Base-by-base conservation (phyloP, 64 coral and sea anemone genomes). In the Montipora foliosa region DNA sequence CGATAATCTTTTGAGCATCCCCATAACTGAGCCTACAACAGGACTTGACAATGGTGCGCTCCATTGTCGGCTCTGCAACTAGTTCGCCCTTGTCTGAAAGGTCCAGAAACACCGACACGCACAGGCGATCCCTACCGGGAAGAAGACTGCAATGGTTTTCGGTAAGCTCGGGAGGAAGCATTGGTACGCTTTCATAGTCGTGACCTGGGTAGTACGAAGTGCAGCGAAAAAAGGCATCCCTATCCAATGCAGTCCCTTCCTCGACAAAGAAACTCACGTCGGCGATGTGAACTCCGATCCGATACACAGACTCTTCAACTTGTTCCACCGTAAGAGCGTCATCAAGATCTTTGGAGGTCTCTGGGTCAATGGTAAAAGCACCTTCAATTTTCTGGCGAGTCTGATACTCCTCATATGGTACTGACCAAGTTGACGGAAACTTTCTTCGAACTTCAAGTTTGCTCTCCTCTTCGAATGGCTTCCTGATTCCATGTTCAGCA, bases 121-220 rank as follows among this genome's bases (percentile, higher is more conserved):
- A 76, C 8, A 97, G 81, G 74, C 95, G 95, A n/a, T 97, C 82
- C 79, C 25, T 24, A 0, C 87, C 51, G 8, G 88, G 92, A 48
- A 94, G 70, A 49, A 97, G 92, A 57, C 95, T 97, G 88, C 92
- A 94, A n/a, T 81, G 7, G 12, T 82, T 91, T 91, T 94, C 95
- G 73, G 92, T 97, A 13, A 97, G 77, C 21, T 88, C 74, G 44
- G 48, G 82, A 37, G 95, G 92, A 13, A 97, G 70, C 95, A 97
- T 97, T 17, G 95, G 95, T 51, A 94, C 75, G 19, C 67, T 82
- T 69, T 86, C 79, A 37, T 91, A 82, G 48, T 44, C 88, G 4
- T 53, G 15, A 51, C 60, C 88, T 67, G 89, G 95, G 48, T 97
- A 97, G 46, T 97, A 97, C 2, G 95, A 91, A 0, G 77, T 94